These are phyloP conservation scores for Motacilla tschutschensis DNA, from an alignment of 2,113 vertebrate genomes.

Conservation along the genomic window DNA sequence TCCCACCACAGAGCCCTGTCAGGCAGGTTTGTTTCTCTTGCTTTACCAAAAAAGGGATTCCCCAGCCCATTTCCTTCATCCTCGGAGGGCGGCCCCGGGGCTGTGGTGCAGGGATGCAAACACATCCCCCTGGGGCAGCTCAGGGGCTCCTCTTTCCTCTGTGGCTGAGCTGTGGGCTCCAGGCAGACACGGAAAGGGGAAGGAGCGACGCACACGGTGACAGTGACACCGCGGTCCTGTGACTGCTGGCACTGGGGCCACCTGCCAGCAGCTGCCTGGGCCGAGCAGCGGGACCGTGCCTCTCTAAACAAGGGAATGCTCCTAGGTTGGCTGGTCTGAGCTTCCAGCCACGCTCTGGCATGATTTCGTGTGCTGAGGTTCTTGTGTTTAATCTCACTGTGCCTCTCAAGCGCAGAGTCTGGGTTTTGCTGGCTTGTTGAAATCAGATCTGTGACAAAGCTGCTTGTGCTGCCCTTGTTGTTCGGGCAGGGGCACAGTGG, in stretches of 20 bases:
- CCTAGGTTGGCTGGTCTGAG: not conserved
- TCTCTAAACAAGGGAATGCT: not conserved
- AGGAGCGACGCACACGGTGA: not conserved
- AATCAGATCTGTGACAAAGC: not conserved
- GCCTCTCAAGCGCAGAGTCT: not conserved
- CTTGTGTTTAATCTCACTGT: not conserved
- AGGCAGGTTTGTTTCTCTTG: not conserved
- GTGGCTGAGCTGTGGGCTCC: not conserved
- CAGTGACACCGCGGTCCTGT: slow-evolving; percentile 69
- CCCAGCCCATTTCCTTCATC: not conserved
- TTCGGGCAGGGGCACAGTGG: not conserved
- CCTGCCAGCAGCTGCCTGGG: not conserved
- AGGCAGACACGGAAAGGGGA: not conserved
- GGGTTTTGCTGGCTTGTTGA: not conserved
- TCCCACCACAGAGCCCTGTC: not conserved
- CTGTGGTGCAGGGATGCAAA: fast-evolving
- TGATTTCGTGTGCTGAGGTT: not conserved
- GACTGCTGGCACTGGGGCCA: slow-evolving; percentile 72
- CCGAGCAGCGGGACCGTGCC: not conserved
- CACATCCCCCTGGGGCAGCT: fast-evolving
- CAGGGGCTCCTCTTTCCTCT: not conserved
- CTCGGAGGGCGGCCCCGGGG: not conserved
- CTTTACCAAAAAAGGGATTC: slow-evolving; percentile 31
- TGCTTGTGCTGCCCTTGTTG: not conserved
- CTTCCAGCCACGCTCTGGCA: not conserved